Evolutionary conservation across 2,888 invertebrate genomes (phyloP).

Genomic region (Hemicrepidius hirtus): DNA sequence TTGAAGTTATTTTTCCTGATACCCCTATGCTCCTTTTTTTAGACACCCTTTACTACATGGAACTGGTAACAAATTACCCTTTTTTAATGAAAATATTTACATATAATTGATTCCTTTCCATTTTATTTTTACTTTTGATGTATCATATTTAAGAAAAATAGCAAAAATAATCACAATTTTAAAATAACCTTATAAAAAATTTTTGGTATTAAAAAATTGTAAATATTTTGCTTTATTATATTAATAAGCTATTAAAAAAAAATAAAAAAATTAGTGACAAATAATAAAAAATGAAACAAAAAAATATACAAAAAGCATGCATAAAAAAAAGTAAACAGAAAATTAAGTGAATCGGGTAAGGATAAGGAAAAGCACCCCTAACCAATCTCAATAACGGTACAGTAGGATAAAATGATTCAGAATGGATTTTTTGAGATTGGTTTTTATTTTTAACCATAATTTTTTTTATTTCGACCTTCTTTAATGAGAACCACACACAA

Average conservation of each 20-base stretch:
- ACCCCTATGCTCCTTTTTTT: too few species aligned
- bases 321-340: conserved; percentile 60
- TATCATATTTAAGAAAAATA: too few species aligned
- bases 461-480: not conserved
- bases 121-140: too few species aligned
- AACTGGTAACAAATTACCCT: too few species aligned
- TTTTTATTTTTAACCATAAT: conserved; percentile 1
- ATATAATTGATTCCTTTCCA: too few species aligned
- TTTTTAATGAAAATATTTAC: too few species aligned
- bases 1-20: too few species aligned
- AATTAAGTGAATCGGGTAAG: conserved; percentile 65
- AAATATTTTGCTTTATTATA: conserved; percentile 5
- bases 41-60: too few species aligned
- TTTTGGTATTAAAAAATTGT: not conserved
- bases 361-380: conserved; percentile 65
- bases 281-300: conserved; percentile 57
- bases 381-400: conserved; percentile 62
- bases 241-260: conserved; percentile 38
- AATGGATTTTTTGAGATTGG: conserved; percentile 47
- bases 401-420: conserved; percentile 53
- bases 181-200: not conserved
- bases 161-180: too few species aligned
- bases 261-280: conserved; percentile 48
- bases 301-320: conserved; percentile 62
- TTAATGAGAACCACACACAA: not conserved